Base-by-base conservation (phyloP, 2,113 vertebrate genomes). In the Cromileptes altivelis region DNA sequence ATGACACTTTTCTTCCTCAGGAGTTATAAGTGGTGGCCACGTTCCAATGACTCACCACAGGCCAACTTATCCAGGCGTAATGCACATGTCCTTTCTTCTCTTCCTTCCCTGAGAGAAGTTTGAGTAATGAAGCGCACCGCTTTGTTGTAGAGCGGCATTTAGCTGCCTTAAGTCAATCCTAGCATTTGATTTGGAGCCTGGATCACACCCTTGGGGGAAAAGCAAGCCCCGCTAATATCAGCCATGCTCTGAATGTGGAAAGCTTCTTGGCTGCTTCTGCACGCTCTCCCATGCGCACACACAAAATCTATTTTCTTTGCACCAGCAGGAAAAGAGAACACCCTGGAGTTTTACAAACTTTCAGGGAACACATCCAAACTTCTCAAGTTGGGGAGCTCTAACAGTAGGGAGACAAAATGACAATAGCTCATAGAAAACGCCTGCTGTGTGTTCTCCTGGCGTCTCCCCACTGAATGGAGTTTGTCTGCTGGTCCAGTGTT, bases 401-500 rank as follows among this genome's bases (percentile, higher is more conserved):
- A 86, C 82, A 85, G 87, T 81, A 78, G 81, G 78, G 69, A 85
- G 81, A 84, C 86, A 65, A 85, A 79, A 88, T 88, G 77, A 93
- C 92, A 94, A 93, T 86, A 81, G 88, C 87, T 86, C 58, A 69
- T 53, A 63, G 83, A 92, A 94, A 91, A 76, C 19, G 72, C 80
- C 72, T 65, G 82, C 74, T 62, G 84, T 83, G 86, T 63, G 76
- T 60, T 90, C 78, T 81, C 64, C 75, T 75, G 82, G 85, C 74
- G 63, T 87, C 88, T 50, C 77, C 53, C 61, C 7, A 57, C 87
- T 94, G 91, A 95, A 94, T 90, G 83, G 83, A 86, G 90, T 89
- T 92, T 86, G 93, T 95, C 88, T 92, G 82, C 87, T 40, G 83
- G 86, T 72, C 81, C 81, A 62, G 47, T 91, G 89, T 92, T 95